Evolutionary conservation across 2,888 invertebrate genomes (phyloP).

Genomic region (Hirtodrosophila duncani): DNA sequence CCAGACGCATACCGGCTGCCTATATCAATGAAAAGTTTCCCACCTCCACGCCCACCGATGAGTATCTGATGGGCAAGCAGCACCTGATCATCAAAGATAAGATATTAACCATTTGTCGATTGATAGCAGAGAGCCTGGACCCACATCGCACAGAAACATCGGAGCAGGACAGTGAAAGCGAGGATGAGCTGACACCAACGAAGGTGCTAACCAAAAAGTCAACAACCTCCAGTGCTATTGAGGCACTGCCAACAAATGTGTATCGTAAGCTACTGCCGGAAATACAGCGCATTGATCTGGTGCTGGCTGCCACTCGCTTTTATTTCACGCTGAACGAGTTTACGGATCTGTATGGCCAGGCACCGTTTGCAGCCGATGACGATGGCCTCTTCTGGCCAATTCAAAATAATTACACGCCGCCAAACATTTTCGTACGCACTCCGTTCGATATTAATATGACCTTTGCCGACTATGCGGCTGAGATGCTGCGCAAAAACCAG

Average conservation of each 20-base stretch:
- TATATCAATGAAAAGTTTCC: slow-evolving; percentile 71
- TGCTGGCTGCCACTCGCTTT: slow-evolving; percentile 57
- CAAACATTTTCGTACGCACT: slow-evolving; percentile 62
- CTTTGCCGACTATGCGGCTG: slow-evolving; percentile 59
- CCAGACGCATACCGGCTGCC: slow-evolving; percentile 49
- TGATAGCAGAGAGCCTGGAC: slow-evolving; percentile 18
- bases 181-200: not conserved
- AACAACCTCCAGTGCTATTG: rapidly evolving
- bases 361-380: slow-evolving; percentile 55
- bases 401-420: slow-evolving; percentile 64
- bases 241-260: slow-evolving; percentile 27
- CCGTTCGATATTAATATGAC: slow-evolving; percentile 74
- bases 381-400: slow-evolving; percentile 70
- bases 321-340: slow-evolving; percentile 57
- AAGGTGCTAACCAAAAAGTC: not conserved
- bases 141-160: not conserved
- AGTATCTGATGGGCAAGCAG: slow-evolving; percentile 64
- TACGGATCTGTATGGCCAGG: slow-evolving; percentile 38
- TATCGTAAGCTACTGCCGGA: slow-evolving; percentile 62
- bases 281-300: slow-evolving; percentile 71
- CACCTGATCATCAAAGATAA: slow-evolving; percentile 66
- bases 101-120: slow-evolving; percentile 35
- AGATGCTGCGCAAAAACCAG: slow-evolving; percentile 23
- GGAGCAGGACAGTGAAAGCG: not conserved
- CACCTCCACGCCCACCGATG: slow-evolving; percentile 63